phyloP scores from a whole-genome alignment of 2,113 vertebrate genomes.

The Prunella himalayana region DNA sequence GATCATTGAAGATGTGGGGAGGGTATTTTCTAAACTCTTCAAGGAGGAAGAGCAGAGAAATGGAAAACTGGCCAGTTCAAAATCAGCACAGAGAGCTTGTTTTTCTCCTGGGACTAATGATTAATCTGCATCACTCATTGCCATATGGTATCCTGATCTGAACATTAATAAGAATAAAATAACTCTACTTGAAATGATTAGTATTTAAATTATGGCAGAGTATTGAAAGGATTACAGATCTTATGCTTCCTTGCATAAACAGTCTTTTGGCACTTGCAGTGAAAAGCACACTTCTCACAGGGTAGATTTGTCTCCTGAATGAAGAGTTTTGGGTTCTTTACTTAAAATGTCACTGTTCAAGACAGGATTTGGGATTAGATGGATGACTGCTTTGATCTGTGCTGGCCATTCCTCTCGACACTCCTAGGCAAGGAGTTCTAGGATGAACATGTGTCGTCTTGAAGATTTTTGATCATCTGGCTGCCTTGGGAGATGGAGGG shows the following conservation, averaged over 20 bases:
- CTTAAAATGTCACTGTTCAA: not conserved
- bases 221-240: conserved; percentile 46
- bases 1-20: not conserved
- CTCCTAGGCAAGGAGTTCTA: not conserved
- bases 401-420: not conserved
- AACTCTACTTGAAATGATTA: conserved; percentile 37
- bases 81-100: not conserved
- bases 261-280: not conserved
- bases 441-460: not conserved
- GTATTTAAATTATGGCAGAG: conserved; percentile 52
- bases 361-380: conserved; percentile 56
- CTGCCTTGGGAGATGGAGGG: conserved; percentile 1
- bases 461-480: not conserved
- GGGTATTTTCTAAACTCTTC: not conserved
- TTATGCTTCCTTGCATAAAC: conserved; percentile 12
- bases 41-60: not conserved
- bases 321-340: not conserved
- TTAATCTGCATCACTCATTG: conserved; percentile 44
- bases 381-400: conserved; percentile 43
- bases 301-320: conserved; percentile 38
- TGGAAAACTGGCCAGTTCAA: not conserved
- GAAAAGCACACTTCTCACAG: conserved; percentile 1
- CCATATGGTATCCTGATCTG: conserved; percentile 41
- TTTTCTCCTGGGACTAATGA: conserved; percentile 16
- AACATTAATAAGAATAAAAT: conserved; percentile 54